phyloP scores from a whole-genome alignment of 2,113 vertebrate species.

The Cochlearius cochlearius region DNA sequence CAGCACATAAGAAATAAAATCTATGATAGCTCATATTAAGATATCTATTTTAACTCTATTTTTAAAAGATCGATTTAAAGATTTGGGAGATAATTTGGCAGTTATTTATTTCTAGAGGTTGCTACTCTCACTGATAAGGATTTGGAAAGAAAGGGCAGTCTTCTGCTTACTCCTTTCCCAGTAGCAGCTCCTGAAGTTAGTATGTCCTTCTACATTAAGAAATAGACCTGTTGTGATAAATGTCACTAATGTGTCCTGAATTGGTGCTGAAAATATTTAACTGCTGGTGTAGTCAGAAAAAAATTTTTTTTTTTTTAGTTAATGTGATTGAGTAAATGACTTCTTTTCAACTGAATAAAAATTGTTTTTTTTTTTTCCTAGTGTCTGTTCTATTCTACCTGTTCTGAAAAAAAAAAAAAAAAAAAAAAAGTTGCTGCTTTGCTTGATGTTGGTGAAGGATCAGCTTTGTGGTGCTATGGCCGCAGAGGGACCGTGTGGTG shows the following conservation, averaged over 20 bases:
- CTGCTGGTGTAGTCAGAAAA: conserved; percentile 66
- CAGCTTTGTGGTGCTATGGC: not conserved
- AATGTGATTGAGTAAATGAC: conserved; percentile 65
- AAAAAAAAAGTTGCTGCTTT: not conserved
- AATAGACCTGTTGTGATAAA: conserved; percentile 66
- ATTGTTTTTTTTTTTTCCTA: conserved; percentile 24
- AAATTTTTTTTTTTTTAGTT: too few relatives aligned
- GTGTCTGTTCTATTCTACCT: conserved; percentile 60
- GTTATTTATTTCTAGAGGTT: conserved; percentile 62
- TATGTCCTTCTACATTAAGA: conserved; percentile 62
- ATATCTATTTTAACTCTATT: conserved; percentile 69
- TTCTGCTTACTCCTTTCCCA: conserved; percentile 46
- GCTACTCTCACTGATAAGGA: conserved; percentile 15
- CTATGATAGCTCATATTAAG: conserved; percentile 64
- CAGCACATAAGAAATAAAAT: conserved; percentile 51
- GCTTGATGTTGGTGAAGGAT: not conserved
- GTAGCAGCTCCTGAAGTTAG: conserved; percentile 58
- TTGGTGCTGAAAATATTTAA: conserved; percentile 70
- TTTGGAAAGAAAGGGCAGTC: conserved; percentile 39
- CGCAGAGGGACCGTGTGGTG: not conserved
- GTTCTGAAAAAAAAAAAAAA: not conserved
- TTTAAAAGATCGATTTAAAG: conserved; percentile 47
- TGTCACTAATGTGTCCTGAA: conserved; percentile 71
- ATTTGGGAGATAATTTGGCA: conserved; percentile 62
- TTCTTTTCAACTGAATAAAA: conserved; percentile 69